Percentiles rank a stretch among this genome's conserved stretches.
phyloP scores from a whole-genome alignment of 1,140 invertebrate genomes.

The Teleopsis dalmanni region DNA sequence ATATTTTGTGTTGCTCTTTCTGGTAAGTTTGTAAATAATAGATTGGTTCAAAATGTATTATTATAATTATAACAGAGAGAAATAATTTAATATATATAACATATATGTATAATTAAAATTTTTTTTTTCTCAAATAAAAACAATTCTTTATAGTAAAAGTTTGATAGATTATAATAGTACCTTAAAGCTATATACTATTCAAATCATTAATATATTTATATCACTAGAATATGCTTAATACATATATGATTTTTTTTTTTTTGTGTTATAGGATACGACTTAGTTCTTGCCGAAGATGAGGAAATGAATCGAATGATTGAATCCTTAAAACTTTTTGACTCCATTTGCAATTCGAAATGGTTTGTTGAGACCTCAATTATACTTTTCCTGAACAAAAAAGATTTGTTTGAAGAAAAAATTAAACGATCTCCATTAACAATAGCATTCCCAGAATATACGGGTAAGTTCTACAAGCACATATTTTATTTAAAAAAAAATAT shows the following conservation, averaged over 20 bases:
- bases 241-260: no score
- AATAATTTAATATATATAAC: no score
- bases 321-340: constrained; percentile 91
- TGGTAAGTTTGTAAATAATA: constrained; percentile 45
- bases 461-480: no score
- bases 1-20: constrained; percentile 94
- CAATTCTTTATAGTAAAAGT: background rate
- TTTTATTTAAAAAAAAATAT: no score
- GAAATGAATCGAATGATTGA: constrained; percentile 90
- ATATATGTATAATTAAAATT: background rate
- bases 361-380: constrained; percentile 97
- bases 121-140: background rate
- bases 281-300: constrained; percentile 92
- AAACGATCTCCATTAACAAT: constrained; percentile 84
- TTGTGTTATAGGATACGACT: constrained; percentile 70
- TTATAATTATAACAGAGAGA: no score
- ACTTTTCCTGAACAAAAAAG: constrained; percentile 93
- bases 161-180: no score
- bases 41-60: no score
- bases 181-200: no score
- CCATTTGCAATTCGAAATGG: constrained; percentile 97
- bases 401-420: constrained; percentile 92
- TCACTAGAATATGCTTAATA: no score
- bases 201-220: no score
- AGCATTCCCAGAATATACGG: constrained; percentile 90